phyloP scores from a whole-genome alignment of 92 coral and sea anemone genomes.

The Diadumene lineata region DNA sequence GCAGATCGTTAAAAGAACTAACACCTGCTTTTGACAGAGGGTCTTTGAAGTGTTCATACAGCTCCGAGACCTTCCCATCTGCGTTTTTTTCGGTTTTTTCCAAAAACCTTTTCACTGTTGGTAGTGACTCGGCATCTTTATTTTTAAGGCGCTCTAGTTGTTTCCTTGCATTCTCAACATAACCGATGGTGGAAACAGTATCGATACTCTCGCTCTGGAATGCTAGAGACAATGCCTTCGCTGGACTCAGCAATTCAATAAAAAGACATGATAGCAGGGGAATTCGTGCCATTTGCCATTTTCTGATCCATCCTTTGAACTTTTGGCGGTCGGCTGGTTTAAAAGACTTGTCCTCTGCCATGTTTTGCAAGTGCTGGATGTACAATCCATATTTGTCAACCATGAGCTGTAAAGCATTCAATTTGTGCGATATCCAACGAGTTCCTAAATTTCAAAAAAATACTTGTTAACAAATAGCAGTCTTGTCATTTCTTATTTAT shows the following conservation, averaged over 20 bases:
- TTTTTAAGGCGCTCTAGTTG: constrained; percentile 49
- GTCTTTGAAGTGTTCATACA: constrained; percentile 51
- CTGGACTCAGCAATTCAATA: constrained; percentile 60
- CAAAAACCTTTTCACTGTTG: constrained; percentile 54
- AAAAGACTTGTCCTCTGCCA: constrained; percentile 58
- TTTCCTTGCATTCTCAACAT: constrained; percentile 53
- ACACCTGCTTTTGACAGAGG: constrained; percentile 64
- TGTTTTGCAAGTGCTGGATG: constrained; percentile 59
- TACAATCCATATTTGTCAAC: constrained; percentile 66
- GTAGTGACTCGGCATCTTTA: constrained; percentile 45
- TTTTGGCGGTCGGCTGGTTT: constrained; percentile 65
- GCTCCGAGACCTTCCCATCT: constrained; percentile 43
- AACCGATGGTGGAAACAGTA: constrained; percentile 32
- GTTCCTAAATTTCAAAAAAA: constrained; percentile 54
- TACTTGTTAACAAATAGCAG: not conserved
- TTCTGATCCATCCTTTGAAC: constrained; percentile 59
- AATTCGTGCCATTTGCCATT: constrained; percentile 49
- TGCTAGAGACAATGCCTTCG: constrained; percentile 48
- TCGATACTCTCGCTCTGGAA: constrained; percentile 54
- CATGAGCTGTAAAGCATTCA: constrained; percentile 57
- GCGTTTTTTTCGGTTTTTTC: constrained; percentile 49
- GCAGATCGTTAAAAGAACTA: constrained; percentile 21
- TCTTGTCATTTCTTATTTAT: too few species aligned
- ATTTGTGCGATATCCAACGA: constrained; percentile 73
- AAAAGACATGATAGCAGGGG: constrained; percentile 52